Conservation (phyloP, 35 echinoderm and acorn worm species). For the Stichopus chloronotus region DNA sequence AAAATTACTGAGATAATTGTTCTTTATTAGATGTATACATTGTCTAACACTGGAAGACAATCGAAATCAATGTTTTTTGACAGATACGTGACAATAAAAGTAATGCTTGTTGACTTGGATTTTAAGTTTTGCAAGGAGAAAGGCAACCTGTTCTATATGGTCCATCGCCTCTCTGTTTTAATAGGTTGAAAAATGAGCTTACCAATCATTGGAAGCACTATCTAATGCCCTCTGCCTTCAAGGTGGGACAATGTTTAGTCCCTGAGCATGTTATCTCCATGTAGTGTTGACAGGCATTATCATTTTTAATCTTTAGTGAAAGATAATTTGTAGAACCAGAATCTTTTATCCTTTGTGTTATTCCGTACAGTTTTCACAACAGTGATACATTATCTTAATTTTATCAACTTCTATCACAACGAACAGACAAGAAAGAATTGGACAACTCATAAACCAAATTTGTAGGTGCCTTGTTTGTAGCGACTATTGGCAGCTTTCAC, state of each 20-base stretch:
- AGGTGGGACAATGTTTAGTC: background rate
- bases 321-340: conserved; percentile 5
- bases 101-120: too few species aligned
- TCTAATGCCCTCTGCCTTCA: too few species aligned
- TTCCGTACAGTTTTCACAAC: background rate
- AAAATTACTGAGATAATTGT: too few species aligned
- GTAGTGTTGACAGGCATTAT: background rate
- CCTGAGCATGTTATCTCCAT: background rate
- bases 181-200: too few species aligned
- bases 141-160: too few species aligned
- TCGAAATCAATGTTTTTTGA: too few species aligned
- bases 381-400: background rate
- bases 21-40: too few species aligned
- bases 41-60: too few species aligned
- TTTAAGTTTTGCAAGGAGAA: too few species aligned
- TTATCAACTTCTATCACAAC: background rate
- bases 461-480: background rate
- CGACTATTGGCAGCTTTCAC: background rate
- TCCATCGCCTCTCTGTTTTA: too few species aligned
- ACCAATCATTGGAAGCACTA: too few species aligned
- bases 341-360: background rate
- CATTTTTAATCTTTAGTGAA: background rate
- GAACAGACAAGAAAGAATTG: background rate
- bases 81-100: too few species aligned
- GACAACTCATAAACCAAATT: background rate